Base-by-base conservation (phyloP, 1,140 invertebrate species). In the Conopomorpha cramerella region DNA sequence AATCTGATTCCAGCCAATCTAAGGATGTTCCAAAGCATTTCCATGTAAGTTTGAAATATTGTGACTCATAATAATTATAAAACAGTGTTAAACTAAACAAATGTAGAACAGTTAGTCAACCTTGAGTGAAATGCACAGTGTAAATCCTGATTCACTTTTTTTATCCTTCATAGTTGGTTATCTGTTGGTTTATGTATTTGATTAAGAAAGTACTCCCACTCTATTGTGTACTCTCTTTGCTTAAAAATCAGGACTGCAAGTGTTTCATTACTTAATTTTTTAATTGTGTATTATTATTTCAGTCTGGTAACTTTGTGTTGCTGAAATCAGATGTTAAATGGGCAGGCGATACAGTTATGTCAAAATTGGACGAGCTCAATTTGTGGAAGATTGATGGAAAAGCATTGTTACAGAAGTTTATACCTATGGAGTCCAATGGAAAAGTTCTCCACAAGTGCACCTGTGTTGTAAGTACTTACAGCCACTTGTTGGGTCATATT, bases 351-450 rank as follows among this genome's bases (percentile, higher is more conserved):
- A 80, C 66, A 34, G 74, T 79, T 15, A 59, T 62, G 38, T 72
- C 73, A 36, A 78, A 78, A 36, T 44, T 76, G 45, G 64, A 73
- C 49, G 82, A 86, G 60, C 76, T 85, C 35, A 84, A 83, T 45
- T 77, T 90, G 40, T 90, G 88, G 88, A 87, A 87, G 80, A 88
- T 90, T 76, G 87, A 90, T 79, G 88, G 88, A 23, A 90, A 89
- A 77, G 86, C 86, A 14, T 70, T 90, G 36, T 67, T 90, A 30
- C 88, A 90, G 68, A 90, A 90, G 66, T 90, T 85, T 66, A 82
- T 88, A 63, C 85, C 86, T 25, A 86, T 86, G 59, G 81, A 87
- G 58, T 83, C 85, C 48, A 81, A 84, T 63, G 84, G 82, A 29
- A 85, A 86, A 66, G 81, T 83, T 30, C 63, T 86, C 45, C 88